phyloP scores from a whole-genome alignment of 2,113 vertebrate species.

The Myrmecobius fasciatus region DNA sequence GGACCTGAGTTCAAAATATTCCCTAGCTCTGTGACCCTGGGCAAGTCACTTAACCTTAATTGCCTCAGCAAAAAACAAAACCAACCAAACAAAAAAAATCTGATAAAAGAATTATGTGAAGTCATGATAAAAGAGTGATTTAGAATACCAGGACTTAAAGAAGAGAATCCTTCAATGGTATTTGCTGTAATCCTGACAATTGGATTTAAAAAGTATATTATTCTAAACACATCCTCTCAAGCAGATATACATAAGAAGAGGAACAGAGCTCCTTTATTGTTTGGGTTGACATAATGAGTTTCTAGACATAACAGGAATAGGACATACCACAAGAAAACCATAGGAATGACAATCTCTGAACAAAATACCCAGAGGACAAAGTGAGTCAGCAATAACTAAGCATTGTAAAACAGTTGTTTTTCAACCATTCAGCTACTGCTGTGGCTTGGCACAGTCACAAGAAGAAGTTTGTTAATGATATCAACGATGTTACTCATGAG shows the following conservation, averaged over 20 bases:
- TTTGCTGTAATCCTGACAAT: not conserved
- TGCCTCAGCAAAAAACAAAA: too few relatives aligned
- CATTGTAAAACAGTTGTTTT: not conserved
- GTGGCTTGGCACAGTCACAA: not conserved
- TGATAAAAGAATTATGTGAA: not conserved
- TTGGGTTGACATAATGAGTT: not conserved
- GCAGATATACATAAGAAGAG: not conserved
- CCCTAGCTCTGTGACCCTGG: too few relatives aligned
- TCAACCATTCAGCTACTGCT: not conserved
- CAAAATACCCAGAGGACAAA: not conserved
- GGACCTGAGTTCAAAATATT: too few relatives aligned
- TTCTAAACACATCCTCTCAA: not conserved
- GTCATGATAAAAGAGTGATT: not conserved
- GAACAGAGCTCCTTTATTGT: not conserved
- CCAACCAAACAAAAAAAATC: too few relatives aligned
- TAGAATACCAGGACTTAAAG: not conserved
- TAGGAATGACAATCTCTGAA: not conserved
- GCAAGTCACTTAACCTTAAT: too few relatives aligned
- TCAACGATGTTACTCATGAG: not conserved
- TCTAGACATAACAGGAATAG: not conserved
- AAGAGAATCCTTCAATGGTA: not conserved
- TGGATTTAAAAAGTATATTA: not conserved
- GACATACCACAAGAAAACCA: not conserved
- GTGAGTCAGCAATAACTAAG: not conserved
- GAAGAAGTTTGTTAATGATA: not conserved